phyloP scores from a whole-genome alignment of 2,113 vertebrate genomes.

The Tinamus guttatus region DNA sequence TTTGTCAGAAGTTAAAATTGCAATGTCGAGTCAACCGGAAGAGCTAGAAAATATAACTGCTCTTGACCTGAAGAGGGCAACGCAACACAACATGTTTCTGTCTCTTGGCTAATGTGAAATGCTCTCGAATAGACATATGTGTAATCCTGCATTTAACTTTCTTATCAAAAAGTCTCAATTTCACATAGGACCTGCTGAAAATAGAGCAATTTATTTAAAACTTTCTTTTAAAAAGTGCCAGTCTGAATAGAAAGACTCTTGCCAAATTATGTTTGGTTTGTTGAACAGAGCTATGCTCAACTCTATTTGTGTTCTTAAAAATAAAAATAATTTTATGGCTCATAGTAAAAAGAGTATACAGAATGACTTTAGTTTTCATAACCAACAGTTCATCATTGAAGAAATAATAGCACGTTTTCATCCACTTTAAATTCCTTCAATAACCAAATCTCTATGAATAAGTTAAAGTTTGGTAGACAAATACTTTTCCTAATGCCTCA shows the following conservation, averaged over 20 bases:
- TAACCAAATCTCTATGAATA: background rate
- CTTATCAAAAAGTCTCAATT: fast-evolving
- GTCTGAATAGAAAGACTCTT: background rate
- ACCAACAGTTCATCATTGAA: background rate
- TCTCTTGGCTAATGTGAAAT: background rate
- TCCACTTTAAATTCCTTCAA: background rate
- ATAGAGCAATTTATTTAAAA: background rate
- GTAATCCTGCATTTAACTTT: background rate
- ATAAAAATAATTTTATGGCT: background rate
- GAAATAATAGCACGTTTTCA: background rate
- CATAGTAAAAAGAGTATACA: background rate
- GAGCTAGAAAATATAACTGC: background rate
- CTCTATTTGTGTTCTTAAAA: background rate
- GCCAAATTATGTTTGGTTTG: background rate
- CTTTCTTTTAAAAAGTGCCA: background rate
- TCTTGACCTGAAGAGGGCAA: constrained; percentile 60
- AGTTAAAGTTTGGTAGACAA: background rate
- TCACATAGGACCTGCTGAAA: background rate
- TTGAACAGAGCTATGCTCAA: background rate
- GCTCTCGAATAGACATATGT: background rate
- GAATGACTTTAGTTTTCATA: background rate
- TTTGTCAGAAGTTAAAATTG: background rate
- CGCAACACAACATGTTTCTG: constrained; percentile 23
- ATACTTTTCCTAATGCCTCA: background rate
- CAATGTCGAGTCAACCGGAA: background rate